phyloP scores from a whole-genome alignment of 2,888 invertebrate species.

The Drosophila mettleri region DNA sequence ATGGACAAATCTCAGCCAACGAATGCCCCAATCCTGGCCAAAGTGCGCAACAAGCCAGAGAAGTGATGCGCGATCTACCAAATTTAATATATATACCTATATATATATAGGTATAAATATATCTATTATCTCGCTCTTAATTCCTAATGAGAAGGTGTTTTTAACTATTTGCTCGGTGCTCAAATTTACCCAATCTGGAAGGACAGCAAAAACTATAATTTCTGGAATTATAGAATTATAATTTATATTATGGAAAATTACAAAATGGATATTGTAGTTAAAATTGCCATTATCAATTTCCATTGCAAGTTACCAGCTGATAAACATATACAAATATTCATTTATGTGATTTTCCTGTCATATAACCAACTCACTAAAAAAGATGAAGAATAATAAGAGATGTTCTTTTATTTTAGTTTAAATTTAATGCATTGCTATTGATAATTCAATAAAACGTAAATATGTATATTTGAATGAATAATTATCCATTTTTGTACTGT shows the following conservation, averaged over 20 bases:
- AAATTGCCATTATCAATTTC: conserved; percentile 65
- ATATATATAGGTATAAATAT: conserved; percentile 3
- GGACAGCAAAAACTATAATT: conserved; percentile 23
- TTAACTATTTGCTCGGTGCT: conserved; percentile 50
- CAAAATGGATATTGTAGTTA: conserved; percentile 74
- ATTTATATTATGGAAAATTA: too few species aligned
- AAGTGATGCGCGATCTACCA: conserved; percentile 56
- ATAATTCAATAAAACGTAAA: conserved; percentile 34
- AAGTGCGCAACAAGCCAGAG: conserved; percentile 77
- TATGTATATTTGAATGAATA: conserved; percentile 33
- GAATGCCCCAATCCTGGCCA: conserved; percentile 50
- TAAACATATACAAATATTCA: conserved; percentile 41
- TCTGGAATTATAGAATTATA: too few species aligned
- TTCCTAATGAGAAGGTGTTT: conserved; percentile 40
- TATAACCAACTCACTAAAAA: conserved; percentile 39
- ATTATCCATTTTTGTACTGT: background rate
- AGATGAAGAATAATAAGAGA: conserved; percentile 22
- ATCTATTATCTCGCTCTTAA: conserved; percentile 13
- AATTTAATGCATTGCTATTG: conserved; percentile 54
- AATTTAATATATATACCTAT: conserved; percentile 10
- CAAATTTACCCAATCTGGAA: conserved; percentile 51
- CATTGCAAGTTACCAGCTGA: conserved; percentile 25
- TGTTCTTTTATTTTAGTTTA: conserved; percentile 59
- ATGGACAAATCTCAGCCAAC: conserved; percentile 77
- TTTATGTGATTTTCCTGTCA: conserved; percentile 56